Evolutionary conservation across 2,888 invertebrate genomes (phyloP).

Genomic region (Brenthis hecate): DNA sequence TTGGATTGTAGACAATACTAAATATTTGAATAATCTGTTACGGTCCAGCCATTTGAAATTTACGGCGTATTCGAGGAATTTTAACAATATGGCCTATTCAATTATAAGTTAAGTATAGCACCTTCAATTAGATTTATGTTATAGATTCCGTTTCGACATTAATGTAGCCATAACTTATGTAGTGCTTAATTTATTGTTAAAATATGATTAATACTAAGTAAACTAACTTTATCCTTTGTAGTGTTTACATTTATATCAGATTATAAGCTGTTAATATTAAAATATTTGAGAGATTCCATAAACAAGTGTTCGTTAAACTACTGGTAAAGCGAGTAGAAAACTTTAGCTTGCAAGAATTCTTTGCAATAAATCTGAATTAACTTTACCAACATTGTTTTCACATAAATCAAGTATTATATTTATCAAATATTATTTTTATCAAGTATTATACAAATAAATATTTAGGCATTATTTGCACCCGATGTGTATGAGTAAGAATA

Average conservation of each 20-base stretch:
- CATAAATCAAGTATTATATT: not conserved
- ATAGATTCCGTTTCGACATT: too few relatives aligned
- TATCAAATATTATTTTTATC: not conserved
- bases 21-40: not conserved
- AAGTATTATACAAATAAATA: conserved; percentile 9
- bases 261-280: too few relatives aligned
- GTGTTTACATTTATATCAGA: too few relatives aligned
- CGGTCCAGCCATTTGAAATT: conserved; percentile 6
- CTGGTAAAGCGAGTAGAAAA: not conserved
- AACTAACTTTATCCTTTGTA: too few relatives aligned
- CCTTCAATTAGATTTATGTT: too few relatives aligned
- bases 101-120: too few relatives aligned
- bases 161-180: too few relatives aligned
- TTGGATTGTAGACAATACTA: conserved; percentile 6
- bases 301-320: not conserved
- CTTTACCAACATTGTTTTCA: not conserved
- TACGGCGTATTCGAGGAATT: not conserved
- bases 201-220: too few relatives aligned
- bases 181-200: too few relatives aligned
- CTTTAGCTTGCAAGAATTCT: not conserved
- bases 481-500: conserved; percentile 2
- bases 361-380: too few relatives aligned
- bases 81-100: not conserved
- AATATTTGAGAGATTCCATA: too few relatives aligned
- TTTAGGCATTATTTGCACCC: conserved; percentile 10